These are phyloP conservation scores for rat (Rattus norvegicus) DNA, from an alignment of 2,113 vertebrate species.

Conservation along the genomic window DNA sequence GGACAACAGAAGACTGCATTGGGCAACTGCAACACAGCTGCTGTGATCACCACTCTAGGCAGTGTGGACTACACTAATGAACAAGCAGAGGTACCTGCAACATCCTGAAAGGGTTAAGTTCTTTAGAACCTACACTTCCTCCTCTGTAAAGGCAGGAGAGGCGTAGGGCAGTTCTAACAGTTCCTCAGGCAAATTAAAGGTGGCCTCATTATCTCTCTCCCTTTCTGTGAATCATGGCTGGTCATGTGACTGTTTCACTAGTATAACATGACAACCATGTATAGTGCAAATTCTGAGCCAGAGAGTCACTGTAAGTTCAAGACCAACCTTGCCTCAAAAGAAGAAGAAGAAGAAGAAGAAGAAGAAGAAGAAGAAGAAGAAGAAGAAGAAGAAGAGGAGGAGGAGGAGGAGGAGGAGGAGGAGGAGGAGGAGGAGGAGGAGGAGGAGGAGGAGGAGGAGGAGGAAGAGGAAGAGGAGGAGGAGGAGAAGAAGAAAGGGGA, in stretches of 20 bases:
- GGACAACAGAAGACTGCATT: not conserved
- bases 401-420: rapidly evolving
- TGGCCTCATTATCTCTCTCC: not conserved
- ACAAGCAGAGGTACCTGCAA: not conserved
- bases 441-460: too few species aligned
- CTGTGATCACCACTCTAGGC: not conserved
- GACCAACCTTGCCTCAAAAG: not conserved
- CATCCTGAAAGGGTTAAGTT: conserved; percentile 25
- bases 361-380: rapidly evolving
- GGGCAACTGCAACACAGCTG: not conserved
- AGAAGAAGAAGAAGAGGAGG: rapidly evolving
- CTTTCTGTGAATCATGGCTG: not conserved
- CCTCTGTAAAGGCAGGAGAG: conserved; percentile 16
- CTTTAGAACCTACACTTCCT: conserved; percentile 29
- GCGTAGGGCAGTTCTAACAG: conserved; percentile 3
- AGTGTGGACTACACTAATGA: not conserved
- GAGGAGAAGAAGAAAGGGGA: too few species aligned
- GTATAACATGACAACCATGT: conserved; percentile 14
- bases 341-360: not conserved
- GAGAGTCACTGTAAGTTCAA: not conserved
- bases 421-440: not conserved
- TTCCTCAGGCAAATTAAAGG: conserved; percentile 32
- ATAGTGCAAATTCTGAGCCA: not conserved
- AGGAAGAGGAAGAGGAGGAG: too few species aligned
- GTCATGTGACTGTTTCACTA: not conserved